Evolutionary conservation across 2,888 invertebrate species (phyloP), one percentile per base, ranked within the genome.

Genomic region (Lysandra bellargus): DNA sequence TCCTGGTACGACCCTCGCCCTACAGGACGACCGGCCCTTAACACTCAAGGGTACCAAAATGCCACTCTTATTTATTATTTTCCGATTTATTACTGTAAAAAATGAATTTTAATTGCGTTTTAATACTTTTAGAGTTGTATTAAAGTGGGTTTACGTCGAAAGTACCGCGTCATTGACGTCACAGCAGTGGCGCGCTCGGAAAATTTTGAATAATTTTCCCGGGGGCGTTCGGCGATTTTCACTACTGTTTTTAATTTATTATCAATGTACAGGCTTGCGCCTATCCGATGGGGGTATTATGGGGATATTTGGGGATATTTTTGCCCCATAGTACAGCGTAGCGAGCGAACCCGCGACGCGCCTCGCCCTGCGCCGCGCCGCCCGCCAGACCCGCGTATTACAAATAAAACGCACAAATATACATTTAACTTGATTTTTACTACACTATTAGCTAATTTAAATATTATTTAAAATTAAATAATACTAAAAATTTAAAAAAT

Each of bases 191-290:
- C 81, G 86, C 84, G 84, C 86, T 85, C 87, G 94, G 92, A 93
- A 93, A 93, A 91, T 87, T 93, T 93, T 87, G 84, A 86, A 82
- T 85, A 93, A 92, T 94, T 94, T 93, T 94, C 93, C 89, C 84
- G 81, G 82, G 83, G 82, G 84, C 82, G 84, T 83, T 84, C 81
- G 85, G 64, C 17, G 73, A 81, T 81, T 83, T 88, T 86, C 86
- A 49, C 23, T 23, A 17, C 40, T 81, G 88, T 89, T 89, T 84
- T 83, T 83, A 83, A 57, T 61, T 83, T 81, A 83, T 85, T 84
- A 80, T 75, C 82, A 82, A 86, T 85, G 84, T 83, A 83, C 79
- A 84, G 88, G 87, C 88, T 89, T 94, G 94, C 94, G 94, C 94
- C 94, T 94, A 88, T 83, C 80, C 80, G 80, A 82, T 83, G 86